phyloP scores from a whole-genome alignment of 2,888 invertebrate species.

The Thecophora atra region DNA sequence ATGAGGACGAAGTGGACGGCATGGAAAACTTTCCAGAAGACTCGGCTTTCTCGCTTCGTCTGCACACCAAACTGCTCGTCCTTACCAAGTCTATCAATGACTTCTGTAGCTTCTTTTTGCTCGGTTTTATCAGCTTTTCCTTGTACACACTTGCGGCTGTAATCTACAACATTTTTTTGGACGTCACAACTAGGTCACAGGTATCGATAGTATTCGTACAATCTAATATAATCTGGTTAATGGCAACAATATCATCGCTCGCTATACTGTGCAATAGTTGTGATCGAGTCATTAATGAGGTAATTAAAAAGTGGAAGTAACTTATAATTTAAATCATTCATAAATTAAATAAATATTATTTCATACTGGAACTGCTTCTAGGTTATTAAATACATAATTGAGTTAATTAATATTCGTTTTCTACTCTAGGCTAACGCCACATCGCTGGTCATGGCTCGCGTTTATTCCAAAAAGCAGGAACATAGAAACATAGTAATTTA shows the following conservation, averaged over 20 bases:
- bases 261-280: slow-evolving; percentile 55
- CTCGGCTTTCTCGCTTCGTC: slow-evolving; percentile 57
- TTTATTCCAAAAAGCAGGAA: slow-evolving; percentile 60
- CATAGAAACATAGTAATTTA: slow-evolving; percentile 60
- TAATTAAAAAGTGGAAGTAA: slow-evolving; percentile 40
- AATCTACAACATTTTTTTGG: slow-evolving; percentile 62
- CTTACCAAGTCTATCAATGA: slow-evolving; percentile 60
- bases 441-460: slow-evolving; percentile 59
- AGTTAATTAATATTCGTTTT: slow-evolving; percentile 35
- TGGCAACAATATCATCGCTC: slow-evolving; percentile 53
- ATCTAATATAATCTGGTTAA: slow-evolving; percentile 55
- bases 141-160: slow-evolving; percentile 63
- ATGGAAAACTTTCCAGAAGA: slow-evolving; percentile 57
- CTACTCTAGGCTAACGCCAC: slow-evolving; percentile 64
- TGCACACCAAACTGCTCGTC: slow-evolving; percentile 58
- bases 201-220: slow-evolving; percentile 54
- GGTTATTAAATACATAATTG: too few relatives aligned
- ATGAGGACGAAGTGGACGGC: slow-evolving; percentile 24
- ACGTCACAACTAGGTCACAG: slow-evolving; percentile 54
- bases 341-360: too few relatives aligned
- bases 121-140: slow-evolving; percentile 60
- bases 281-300: slow-evolving; percentile 58
- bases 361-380: too few relatives aligned
- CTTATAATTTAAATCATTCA: too few relatives aligned
- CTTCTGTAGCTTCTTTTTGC: slow-evolving; percentile 58